Base-by-base conservation (phyloP, 2,797 vertebrate genomes). In the Sebastes cheni region DNA sequence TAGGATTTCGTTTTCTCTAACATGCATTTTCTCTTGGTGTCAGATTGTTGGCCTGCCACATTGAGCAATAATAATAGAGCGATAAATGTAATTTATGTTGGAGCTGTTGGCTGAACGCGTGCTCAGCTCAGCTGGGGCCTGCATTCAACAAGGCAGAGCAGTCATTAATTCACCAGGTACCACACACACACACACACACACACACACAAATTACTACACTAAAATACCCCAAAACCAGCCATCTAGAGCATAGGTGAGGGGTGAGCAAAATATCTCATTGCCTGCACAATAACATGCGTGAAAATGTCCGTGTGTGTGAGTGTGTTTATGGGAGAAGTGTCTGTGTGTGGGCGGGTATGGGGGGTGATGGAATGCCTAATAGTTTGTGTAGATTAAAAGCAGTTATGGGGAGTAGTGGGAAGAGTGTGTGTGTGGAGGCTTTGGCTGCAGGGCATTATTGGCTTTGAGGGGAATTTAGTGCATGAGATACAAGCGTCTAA, bases 81-180 rank as follows among this genome's bases (percentile, higher is more conserved):
- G 81, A 92, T 93, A 90, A 93, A 90, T 80, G 79, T 89, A 85
- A 93, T 95, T 93, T 92, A 93, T 86, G 87, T 87, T 46, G 65
- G 78, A 78, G 61, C 86, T 91, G 82, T 87, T 92, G 93, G 90
- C 91, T 85, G 62, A 82, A 77, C 79, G 86, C 82, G 80, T 88
- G 84, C 86, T 89, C 73, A 77, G 85, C 91, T 93, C 93, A 93
- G 91, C 86, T 92, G 90, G 88, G 93, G 88, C 73, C 87, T 87
- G 72, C 80, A 79, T 81, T 88, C 79, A 79, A 88, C 86, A 74
- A 88, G 78, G 86, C 88, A 87, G 81, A 88, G 80, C 74, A 68
- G 87, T 91, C 88, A 92, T 93, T 93, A 93, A 93, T 92, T 90
- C 87, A 88, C 75, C 89, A 91, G 86, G 85, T 92, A 93, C 77